Conservation (phyloP, 2,797 vertebrate species). For the Apogon talboti region DNA sequence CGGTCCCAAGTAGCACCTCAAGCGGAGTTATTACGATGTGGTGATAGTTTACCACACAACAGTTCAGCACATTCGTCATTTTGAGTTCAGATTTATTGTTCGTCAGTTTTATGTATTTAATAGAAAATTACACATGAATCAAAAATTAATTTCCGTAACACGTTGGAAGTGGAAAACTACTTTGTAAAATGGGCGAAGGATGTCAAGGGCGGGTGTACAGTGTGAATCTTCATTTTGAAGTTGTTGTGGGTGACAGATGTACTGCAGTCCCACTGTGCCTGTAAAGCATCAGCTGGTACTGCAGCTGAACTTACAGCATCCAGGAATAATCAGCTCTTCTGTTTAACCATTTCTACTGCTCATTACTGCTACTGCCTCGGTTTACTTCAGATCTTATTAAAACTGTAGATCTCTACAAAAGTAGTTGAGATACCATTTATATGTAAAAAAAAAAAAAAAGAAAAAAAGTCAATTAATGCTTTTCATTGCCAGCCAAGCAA, state of each 20-base stretch:
- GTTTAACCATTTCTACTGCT: neutral
- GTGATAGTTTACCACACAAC: slow-evolving; percentile 27
- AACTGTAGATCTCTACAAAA: no score
- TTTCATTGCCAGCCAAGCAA: slow-evolving; percentile 6
- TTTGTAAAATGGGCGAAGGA: neutral
- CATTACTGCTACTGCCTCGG: neutral
- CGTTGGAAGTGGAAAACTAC: neutral
- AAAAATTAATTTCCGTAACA: slow-evolving; percentile 1
- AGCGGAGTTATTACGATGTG: slow-evolving; percentile 34
- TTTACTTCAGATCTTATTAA: neutral
- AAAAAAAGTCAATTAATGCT: no score
- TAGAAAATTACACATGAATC: slow-evolving; percentile 8
- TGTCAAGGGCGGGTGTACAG: neutral
- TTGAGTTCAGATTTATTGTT: slow-evolving; percentile 6
- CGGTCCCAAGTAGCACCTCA: slow-evolving; percentile 31
- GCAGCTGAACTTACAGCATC: slow-evolving; percentile 1
- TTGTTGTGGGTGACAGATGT: neutral
- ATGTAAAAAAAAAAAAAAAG: no score
- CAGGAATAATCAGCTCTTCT: slow-evolving; percentile 1
- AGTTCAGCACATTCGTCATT: neutral
- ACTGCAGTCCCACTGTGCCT: slow-evolving; percentile 5
- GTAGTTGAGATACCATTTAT: no score
- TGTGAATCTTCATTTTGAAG: neutral
- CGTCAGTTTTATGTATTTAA: neutral
- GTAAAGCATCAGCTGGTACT: slow-evolving; percentile 6